Conservation (phyloP, 2,888 invertebrate genomes). For the Acrocyrtus sp. region DNA sequence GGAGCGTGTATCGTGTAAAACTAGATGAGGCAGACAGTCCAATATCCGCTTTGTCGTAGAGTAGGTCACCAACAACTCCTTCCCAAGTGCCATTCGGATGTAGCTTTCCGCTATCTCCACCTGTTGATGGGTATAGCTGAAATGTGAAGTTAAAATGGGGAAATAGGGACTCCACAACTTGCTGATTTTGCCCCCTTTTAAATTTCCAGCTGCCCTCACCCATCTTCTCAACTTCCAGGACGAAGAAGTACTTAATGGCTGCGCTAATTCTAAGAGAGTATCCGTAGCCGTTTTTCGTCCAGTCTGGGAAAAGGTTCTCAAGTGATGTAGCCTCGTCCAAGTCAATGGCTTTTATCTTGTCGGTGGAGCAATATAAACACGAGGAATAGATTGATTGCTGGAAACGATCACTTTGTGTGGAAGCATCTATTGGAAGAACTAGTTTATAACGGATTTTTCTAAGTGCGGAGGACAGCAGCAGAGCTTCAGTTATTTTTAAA, state of each 20-base stretch:
- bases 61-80: slow-evolving; percentile 38
- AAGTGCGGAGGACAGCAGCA: background rate
- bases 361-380: too few species aligned
- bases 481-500: background rate
- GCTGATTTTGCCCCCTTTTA: slow-evolving; percentile 12
- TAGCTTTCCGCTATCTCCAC: slow-evolving; percentile 9
- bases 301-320: slow-evolving; percentile 16
- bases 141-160: slow-evolving; percentile 22
- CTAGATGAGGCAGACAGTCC: slow-evolving; percentile 11
- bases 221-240: slow-evolving; percentile 4
- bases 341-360: too few species aligned
- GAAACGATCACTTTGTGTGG: too few species aligned
- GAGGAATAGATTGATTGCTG: too few species aligned
- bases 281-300: slow-evolving; percentile 11
- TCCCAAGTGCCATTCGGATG: slow-evolving; percentile 19
- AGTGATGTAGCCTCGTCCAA: background rate
- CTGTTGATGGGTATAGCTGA: slow-evolving; percentile 3
- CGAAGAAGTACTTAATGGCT: slow-evolving; percentile 14
- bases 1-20: slow-evolving; percentile 1
- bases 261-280: background rate
- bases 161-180: slow-evolving; percentile 2
- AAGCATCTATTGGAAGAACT: too few species aligned
- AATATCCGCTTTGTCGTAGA: slow-evolving; percentile 17
- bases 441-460: background rate
- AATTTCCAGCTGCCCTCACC: background rate